Evolutionary conservation across 2,113 vertebrate genomes (phyloP).

Genomic region (Sorex araneus): DNA sequence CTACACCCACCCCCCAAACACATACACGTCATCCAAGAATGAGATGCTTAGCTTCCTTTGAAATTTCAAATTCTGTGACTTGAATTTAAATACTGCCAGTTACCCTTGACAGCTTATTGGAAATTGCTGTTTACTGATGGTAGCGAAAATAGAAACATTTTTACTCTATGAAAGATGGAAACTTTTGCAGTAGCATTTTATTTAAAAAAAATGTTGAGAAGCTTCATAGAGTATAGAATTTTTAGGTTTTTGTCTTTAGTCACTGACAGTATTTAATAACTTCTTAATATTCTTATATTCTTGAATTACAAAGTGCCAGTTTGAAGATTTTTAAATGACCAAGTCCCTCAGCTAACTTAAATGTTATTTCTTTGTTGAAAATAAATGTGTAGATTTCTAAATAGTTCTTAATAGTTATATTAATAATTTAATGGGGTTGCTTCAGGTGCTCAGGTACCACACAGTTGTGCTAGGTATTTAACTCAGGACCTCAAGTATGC

Average conservation of each 20-base stretch:
- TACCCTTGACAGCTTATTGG: conserved; percentile 6
- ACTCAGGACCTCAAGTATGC: neutral
- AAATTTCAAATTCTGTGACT: neutral
- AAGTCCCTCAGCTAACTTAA: conserved; percentile 33
- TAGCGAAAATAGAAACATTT: conserved; percentile 50
- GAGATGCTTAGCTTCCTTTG: neutral
- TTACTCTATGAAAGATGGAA: conserved; percentile 39
- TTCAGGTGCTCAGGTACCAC: too few species aligned
- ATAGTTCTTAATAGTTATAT: neutral
- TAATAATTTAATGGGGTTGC: too few species aligned
- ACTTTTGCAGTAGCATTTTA: conserved; percentile 24
- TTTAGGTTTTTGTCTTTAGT: conserved; percentile 29
- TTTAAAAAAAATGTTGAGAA: neutral
- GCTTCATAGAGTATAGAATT: neutral
- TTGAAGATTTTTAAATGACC: conserved; percentile 29
- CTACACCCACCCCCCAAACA: too few species aligned
- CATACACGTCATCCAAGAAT: conserved; percentile 14
- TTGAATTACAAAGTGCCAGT: conserved; percentile 32
- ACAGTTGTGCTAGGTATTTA: too few species aligned
- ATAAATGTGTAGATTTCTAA: neutral
- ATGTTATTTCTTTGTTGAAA: conserved; percentile 55
- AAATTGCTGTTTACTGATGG: conserved; percentile 34
- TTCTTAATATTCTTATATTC: neutral
- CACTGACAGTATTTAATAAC: conserved; percentile 25
- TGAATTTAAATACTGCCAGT: neutral